Evolutionary conservation across 2,888 invertebrate genomes (phyloP).

Genomic region (Scaptomyza caliginosa): DNA sequence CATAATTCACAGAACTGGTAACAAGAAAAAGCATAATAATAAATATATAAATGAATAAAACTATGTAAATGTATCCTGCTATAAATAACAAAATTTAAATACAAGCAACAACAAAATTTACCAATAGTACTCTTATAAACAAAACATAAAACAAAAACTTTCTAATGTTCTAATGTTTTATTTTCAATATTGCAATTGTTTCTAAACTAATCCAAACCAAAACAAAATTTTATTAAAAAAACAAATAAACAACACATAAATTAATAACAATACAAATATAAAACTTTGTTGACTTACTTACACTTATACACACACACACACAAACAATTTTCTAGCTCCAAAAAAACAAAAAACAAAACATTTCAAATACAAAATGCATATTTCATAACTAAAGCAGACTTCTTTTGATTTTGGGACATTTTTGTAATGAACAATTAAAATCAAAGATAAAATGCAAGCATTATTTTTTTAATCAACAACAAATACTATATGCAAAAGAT

Average conservation of each 20-base stretch:
- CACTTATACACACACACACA: slow-evolving; percentile 34
- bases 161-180: slow-evolving; percentile 37
- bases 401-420: slow-evolving; percentile 59
- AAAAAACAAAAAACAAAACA: slow-evolving; percentile 29
- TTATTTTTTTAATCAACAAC: slow-evolving; percentile 32
- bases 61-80: slow-evolving; percentile 60
- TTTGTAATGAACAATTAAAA: slow-evolving; percentile 7
- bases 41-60: slow-evolving; percentile 28
- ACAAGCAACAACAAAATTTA: slow-evolving; percentile 33
- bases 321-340: slow-evolving; percentile 55
- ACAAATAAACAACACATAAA: slow-evolving; percentile 20
- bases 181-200: slow-evolving; percentile 53
- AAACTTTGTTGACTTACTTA: slow-evolving; percentile 61
- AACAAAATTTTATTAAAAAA: slow-evolving; percentile 3
- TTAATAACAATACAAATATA: slow-evolving; percentile 48
- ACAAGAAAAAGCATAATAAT: no score
- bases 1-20: slow-evolving; percentile 74
- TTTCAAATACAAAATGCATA: slow-evolving; percentile 27
- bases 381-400: slow-evolving; percentile 43
- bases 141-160: slow-evolving; percentile 24
- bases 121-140: slow-evolving; percentile 41
- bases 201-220: slow-evolving; percentile 45
- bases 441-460: slow-evolving; percentile 41
- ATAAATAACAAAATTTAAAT: slow-evolving; percentile 76
- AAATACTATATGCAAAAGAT: slow-evolving; percentile 29